These are phyloP conservation scores for Corapipo altera DNA, from an alignment of 2,113 vertebrate species.

Conservation along the genomic window DNA sequence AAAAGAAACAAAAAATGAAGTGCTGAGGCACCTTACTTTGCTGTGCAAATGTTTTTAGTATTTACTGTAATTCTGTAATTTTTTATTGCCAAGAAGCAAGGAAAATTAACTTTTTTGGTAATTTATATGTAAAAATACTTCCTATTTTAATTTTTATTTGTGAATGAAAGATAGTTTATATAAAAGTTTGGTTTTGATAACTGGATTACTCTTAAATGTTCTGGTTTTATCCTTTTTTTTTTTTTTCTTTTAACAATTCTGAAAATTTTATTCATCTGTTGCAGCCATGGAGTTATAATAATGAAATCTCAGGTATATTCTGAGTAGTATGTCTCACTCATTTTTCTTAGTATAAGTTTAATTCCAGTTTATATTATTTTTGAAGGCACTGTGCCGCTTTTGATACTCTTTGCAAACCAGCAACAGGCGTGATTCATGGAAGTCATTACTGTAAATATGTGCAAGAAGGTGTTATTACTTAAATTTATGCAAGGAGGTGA, in stretches of 20 bases:
- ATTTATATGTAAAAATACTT: background rate
- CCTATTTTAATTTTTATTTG: background rate
- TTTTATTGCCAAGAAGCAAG: background rate
- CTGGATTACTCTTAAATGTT: background rate
- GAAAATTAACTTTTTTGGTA: background rate
- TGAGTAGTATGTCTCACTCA: background rate
- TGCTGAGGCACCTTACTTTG: background rate
- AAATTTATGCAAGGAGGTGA: background rate
- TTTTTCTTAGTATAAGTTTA: background rate
- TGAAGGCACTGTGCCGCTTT: background rate
- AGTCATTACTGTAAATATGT: background rate
- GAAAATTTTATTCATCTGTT: background rate
- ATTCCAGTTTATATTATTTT: background rate
- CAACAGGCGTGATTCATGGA: background rate
- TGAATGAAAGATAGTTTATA: background rate
- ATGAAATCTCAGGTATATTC: background rate
- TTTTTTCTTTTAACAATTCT: background rate
- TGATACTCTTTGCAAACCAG: background rate
- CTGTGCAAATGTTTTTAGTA: background rate
- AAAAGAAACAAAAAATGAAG: background rate
- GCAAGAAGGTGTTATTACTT: background rate
- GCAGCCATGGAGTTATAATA: background rate
- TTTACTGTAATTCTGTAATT: background rate
- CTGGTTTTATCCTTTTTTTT: background rate
- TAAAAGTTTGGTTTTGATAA: background rate